Percentiles rank a stretch among this genome's conserved stretches.
Evolutionary conservation across 2,113 vertebrate genomes (phyloP).

Genomic region (Gasterosteus nipponicus): DNA sequence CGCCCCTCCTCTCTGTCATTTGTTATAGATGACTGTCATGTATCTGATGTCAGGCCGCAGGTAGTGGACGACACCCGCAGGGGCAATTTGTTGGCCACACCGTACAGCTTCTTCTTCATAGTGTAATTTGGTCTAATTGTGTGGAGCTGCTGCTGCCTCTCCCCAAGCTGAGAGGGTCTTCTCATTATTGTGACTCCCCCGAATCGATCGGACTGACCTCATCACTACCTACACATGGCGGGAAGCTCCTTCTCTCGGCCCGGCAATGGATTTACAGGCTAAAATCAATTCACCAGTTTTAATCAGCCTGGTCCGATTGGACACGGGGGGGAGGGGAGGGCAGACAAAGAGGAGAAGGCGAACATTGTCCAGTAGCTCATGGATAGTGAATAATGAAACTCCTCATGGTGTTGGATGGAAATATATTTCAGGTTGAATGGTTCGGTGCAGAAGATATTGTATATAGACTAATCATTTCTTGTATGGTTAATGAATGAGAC

Average conservation of each 20-base stretch:
- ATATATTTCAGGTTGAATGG: slow-evolving; percentile 58
- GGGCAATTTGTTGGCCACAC: slow-evolving; percentile 21
- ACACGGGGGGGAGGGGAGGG: neutral
- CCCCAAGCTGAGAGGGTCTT: slow-evolving; percentile 33
- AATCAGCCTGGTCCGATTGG: slow-evolving; percentile 68
- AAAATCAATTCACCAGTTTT: slow-evolving; percentile 78
- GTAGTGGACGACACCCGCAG: slow-evolving; percentile 29
- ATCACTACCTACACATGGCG: slow-evolving; percentile 60
- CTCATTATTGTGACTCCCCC: slow-evolving; percentile 71
- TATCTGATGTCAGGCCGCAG: slow-evolving; percentile 19
- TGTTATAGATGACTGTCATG: slow-evolving; percentile 22
- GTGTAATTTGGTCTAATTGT: slow-evolving; percentile 64
- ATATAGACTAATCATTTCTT: slow-evolving; percentile 20
- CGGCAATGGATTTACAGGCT: slow-evolving; percentile 71
- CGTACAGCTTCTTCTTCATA: slow-evolving; percentile 21
- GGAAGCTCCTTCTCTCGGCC: slow-evolving; percentile 57
- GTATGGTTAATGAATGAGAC: slow-evolving; percentile 23
- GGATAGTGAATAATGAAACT: slow-evolving; percentile 62
- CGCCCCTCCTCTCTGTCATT: neutral
- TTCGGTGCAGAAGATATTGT: slow-evolving; percentile 24
- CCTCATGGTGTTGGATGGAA: slow-evolving; percentile 48
- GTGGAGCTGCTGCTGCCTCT: slow-evolving; percentile 14
- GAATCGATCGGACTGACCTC: slow-evolving; percentile 75
- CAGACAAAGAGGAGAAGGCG: slow-evolving; percentile 11
- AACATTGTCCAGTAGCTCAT: slow-evolving; percentile 37